These are phyloP conservation scores for Andrena minutula DNA, from an alignment of 2,888 invertebrate genomes.

Conservation along the genomic window DNA sequence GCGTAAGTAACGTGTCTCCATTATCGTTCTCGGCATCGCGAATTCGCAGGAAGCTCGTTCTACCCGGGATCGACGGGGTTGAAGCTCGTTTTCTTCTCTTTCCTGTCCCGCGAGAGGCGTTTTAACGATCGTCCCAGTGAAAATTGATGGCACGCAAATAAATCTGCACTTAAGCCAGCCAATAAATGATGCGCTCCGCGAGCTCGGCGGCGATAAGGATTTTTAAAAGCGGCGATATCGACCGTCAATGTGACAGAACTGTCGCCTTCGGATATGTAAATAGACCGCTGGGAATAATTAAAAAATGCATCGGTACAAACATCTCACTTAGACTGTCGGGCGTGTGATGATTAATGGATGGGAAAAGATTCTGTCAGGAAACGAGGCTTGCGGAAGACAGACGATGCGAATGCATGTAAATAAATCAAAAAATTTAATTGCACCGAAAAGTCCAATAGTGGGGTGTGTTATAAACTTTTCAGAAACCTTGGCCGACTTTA, in stretches of 20 bases:
- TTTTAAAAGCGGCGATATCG: background rate
- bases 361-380: background rate
- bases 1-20: constrained; percentile 49
- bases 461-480: background rate
- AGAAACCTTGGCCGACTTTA: background rate
- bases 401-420: background rate
- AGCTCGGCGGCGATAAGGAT: constrained; percentile 18
- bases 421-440: too few relatives aligned
- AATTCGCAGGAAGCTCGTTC: constrained; percentile 44
- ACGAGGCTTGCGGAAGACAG: background rate
- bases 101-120: background rate
- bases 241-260: background rate
- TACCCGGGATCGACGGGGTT: constrained; percentile 16
- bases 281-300: background rate
- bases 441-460: too few relatives aligned
- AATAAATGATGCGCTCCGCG: background rate
- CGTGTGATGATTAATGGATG: background rate
- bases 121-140: constrained; percentile 34
- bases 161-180: background rate
- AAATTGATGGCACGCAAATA: constrained; percentile 41
- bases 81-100: background rate
- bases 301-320: background rate
- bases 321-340: constrained; percentile 26
- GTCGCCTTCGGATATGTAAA: background rate
- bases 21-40: constrained; percentile 56